Percentiles rank a stretch among this genome's conserved stretches.
Conservation (phyloP, 2,113 vertebrate species). For the Phaethornis superciliosus region DNA sequence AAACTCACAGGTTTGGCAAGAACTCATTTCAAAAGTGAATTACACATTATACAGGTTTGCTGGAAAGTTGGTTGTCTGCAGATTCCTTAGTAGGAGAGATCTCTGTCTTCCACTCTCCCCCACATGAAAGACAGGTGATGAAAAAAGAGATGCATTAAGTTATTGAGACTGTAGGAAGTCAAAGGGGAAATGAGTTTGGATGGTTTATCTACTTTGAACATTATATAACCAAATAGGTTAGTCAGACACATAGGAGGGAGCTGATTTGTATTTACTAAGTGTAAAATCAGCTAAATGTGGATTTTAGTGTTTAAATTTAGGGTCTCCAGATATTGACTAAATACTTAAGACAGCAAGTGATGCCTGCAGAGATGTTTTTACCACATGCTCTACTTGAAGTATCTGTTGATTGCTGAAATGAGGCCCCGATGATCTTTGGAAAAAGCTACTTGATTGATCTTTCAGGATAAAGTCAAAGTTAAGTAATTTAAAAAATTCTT, state of each 20-base stretch:
- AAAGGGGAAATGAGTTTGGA: constrained; percentile 20
- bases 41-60: not conserved
- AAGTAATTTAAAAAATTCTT: not conserved
- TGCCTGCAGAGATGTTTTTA: not conserved
- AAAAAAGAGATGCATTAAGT: not conserved
- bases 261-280: not conserved
- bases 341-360: not conserved
- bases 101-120: not conserved
- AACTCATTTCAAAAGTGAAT: constrained; percentile 6
- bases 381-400: not conserved
- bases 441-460: not conserved
- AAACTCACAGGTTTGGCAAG: not conserved
- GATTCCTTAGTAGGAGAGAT: not conserved
- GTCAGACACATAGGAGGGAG: not conserved
- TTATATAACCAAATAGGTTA: not conserved
- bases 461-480: not conserved
- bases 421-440: not conserved
- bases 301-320: not conserved
- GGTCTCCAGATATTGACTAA: not conserved
- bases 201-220: not conserved
- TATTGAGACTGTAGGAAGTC: not conserved
- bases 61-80: not conserved
- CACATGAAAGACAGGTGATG: constrained; percentile 4
- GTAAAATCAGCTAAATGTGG: not conserved
- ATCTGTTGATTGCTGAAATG: not conserved